Base-by-base conservation (phyloP, 2,797 vertebrate genomes). In the Danio jaintianensis region DNA sequence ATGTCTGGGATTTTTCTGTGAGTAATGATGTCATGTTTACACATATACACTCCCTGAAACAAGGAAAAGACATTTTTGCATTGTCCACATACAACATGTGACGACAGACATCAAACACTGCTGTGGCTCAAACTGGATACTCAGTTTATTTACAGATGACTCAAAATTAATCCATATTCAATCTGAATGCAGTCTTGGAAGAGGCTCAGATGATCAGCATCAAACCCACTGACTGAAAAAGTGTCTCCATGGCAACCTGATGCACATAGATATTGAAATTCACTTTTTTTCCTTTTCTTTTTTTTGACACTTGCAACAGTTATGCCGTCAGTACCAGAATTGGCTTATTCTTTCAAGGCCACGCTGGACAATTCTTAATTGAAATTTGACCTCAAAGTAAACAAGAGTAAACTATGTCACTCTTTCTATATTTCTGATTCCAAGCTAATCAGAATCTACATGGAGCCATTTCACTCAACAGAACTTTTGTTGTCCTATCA, bases 11-110 rank as follows among this genome's bases (percentile, higher is more conserved):
- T 88, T 58, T 64, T 80, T 80, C 90, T 91, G 93, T 95, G 93
- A 94, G 93, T 94, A 94, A 94, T 94, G 94, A 94, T 94, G 93
- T 95, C 93, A 94, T 92, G 92, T 94, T 93, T 94, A 89, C 92
- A 90, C 82, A 85, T 55, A 76, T 67, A 78, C 79, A 63, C 80
- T 82, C 75, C 71, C 66, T 79, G 83, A 85, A 87, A 87, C 85
- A 86, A 79, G 75, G 70, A 85, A 50, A 53, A 79, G 6, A 69
- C 82, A 72, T 67, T 67, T 80, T 67, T 80, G 36, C 47, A 42
- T 80, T 13, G 11, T 66, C 45, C 59, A 52, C 59, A 73, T 72
- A 71, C 48, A 56, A 63, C 62, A n/a, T 75, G 59, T 81, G 68
- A 72, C 56, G n/a, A 75, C 64, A 66, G 75, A 77, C 79, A 69